A percentile compares a stretch with the other conserved stretches of the same genome.
Evolutionary conservation across 2,888 invertebrate genomes (phyloP).

Genomic region (Spilosoma lubricipeda): DNA sequence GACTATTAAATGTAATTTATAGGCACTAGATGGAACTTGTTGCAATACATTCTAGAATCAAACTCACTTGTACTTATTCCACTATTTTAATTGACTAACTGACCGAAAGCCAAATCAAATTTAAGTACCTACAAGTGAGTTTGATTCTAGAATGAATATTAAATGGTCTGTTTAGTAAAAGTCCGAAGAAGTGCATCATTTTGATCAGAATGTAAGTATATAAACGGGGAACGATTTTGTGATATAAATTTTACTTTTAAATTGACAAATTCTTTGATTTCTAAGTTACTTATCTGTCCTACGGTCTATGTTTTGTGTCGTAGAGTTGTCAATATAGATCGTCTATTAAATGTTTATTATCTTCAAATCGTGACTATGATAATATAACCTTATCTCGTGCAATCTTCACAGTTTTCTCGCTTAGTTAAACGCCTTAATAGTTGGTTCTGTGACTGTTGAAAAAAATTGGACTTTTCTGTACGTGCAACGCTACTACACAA

Average conservation of each 20-base stretch:
- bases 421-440: neutral
- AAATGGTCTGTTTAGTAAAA: neutral
- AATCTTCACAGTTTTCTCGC: neutral
- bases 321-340: neutral
- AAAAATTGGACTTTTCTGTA: too few species aligned
- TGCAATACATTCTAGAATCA: too few species aligned
- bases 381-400: neutral
- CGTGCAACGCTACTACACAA: too few species aligned
- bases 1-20: too few species aligned
- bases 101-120: too few species aligned
- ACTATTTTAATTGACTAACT: too few species aligned
- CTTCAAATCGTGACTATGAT: constrained; percentile 1
- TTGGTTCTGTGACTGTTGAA: too few species aligned
- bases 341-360: neutral
- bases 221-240: neutral
- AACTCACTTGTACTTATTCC: too few species aligned
- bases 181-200: neutral
- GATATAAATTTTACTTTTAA: neutral
- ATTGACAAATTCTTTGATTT: neutral
- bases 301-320: neutral
- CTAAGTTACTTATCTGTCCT: neutral
- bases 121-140: too few species aligned
- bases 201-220: neutral
- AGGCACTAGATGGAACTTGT: too few species aligned
- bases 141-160: too few species aligned